A percentile compares a stretch with the other conserved stretches of the same genome.
Evolutionary conservation across 1,140 invertebrate species (phyloP).

Genomic region (Campoletis sonorensis): DNA sequence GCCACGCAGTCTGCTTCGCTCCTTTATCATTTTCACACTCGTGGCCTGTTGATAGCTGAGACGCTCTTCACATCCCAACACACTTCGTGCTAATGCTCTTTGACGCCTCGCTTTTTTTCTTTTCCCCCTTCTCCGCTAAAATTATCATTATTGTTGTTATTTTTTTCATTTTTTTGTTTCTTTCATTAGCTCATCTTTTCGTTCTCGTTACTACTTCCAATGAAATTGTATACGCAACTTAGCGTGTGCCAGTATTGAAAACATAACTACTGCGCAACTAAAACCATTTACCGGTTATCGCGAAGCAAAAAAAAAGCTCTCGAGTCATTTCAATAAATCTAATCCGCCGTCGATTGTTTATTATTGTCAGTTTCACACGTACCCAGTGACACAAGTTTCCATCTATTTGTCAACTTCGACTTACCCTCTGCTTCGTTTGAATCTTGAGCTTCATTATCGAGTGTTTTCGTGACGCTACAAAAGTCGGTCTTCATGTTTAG

Average conservation of each 20-base stretch:
- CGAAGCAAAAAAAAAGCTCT: neutral
- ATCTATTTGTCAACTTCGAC: neutral
- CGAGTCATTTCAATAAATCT: conserved; percentile 20
- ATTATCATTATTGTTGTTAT: too few species aligned
- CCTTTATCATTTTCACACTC: conserved; percentile 56
- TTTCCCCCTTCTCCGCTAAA: neutral
- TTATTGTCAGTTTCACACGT: neutral
- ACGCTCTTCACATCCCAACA: neutral
- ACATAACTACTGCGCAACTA: conserved; percentile 26
- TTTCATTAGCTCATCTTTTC: conserved; percentile 3
- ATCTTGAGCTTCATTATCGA: neutral
- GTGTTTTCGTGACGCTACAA: neutral
- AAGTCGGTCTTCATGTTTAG: neutral
- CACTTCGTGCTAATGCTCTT: conserved; percentile 29
- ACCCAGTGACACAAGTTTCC: neutral
- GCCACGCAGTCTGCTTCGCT: conserved; percentile 63
- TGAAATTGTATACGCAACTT: conserved; percentile 17
- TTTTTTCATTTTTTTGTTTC: too few species aligned
- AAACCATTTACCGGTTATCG: neutral
- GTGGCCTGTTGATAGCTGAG: conserved; percentile 11
- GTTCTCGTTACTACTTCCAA: neutral
- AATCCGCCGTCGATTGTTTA: neutral
- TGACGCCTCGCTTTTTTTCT: conserved; percentile 15
- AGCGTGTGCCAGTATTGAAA: conserved; percentile 15
- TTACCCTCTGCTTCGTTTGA: neutral